Base-by-base conservation (phyloP, 2,888 invertebrate species). In the Hofmannophila pseudospretella region DNA sequence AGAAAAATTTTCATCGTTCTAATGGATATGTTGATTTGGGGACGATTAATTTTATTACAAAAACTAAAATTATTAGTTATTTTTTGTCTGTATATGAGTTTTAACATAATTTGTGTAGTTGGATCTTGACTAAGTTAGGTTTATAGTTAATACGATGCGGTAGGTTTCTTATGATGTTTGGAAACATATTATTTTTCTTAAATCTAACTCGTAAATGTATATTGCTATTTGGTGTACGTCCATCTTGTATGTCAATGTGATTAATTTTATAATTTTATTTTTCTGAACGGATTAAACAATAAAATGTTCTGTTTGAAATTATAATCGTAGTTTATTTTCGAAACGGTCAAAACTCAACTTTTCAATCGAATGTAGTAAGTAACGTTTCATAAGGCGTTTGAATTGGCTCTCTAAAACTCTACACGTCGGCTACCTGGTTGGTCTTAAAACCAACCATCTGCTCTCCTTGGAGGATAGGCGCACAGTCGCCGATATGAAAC, bases 301-400 rank as follows among this genome's bases (percentile, higher is more conserved):
- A 84, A 86, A 86, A 85, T 86, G 86, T 86, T 86, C 85, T 86
- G 85, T 86, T 86, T 86, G 78, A 74, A 81, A 80, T 82, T 73
- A 69, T 51, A 51, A 48, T 62, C 57, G 74, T 54, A 65, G 76
- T 86, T 85, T 84, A 32, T 32, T 32, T 42, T 39, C 7, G 1
- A 12, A n/a, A n/a, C n/a, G n/a, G n/a, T n/a, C n/a, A n/a, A n/a
- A n/a, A n/a, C n/a, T n/a, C n/a, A n/a, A n/a, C n/a, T n/a, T n/a
- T n/a, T n/a, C n/a, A n/a, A n/a, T n/a, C n/a, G n/a, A n/a, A n/a
- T n/a, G n/a, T n/a, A n/a, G n/a, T n/a, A n/a, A n/a, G n/a, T n/a
- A n/a, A n/a, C n/a, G n/a, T n/a, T n/a, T n/a, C n/a, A n/a, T n/a
- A n/a, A n/a, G n/a, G n/a, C n/a, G n/a, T n/a, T n/a, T n/a, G n/a